Evolutionary conservation across 2,797 vertebrate genomes (phyloP).

Genomic region (Chanos chanos): DNA sequence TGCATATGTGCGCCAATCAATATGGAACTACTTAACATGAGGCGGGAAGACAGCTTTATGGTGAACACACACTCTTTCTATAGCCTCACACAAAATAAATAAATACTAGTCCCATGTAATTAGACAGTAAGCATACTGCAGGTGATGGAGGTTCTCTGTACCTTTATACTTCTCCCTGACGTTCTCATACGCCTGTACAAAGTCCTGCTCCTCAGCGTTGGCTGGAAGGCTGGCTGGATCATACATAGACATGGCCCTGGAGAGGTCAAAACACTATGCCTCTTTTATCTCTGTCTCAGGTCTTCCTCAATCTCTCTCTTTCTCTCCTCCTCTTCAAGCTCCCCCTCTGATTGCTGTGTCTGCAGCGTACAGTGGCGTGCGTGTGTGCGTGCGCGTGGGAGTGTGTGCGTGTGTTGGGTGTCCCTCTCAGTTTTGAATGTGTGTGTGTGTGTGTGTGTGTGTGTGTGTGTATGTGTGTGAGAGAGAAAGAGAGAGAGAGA

Average conservation of each 20-base stretch:
- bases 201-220: constrained; percentile 83
- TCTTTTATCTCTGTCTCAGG: constrained; percentile 40
- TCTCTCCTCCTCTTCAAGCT: constrained; percentile 32
- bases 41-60: constrained; percentile 11
- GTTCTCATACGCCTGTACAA: constrained; percentile 88
- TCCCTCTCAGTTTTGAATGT: constrained; percentile 19
- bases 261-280: constrained; percentile 26
- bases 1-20: constrained; percentile 33
- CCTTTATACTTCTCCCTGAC: constrained; percentile 93
- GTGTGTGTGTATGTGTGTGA: neutral
- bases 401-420: neutral
- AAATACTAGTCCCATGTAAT: no score
- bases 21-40: constrained; percentile 45
- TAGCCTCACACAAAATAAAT: no score
- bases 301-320: constrained; percentile 41
- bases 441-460: constrained; percentile 18
- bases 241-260: constrained; percentile 63
- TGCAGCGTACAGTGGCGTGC: constrained; percentile 24
- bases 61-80: constrained; percentile 19
- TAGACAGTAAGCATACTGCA: no score
- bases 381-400: neutral
- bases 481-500: constrained; percentile 20
- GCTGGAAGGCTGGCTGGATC: constrained; percentile 63
- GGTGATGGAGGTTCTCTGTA: constrained; percentile 62
- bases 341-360: constrained; percentile 21